Base-by-base conservation (phyloP, 2,888 invertebrate species). In the Ectobius pallidus region DNA sequence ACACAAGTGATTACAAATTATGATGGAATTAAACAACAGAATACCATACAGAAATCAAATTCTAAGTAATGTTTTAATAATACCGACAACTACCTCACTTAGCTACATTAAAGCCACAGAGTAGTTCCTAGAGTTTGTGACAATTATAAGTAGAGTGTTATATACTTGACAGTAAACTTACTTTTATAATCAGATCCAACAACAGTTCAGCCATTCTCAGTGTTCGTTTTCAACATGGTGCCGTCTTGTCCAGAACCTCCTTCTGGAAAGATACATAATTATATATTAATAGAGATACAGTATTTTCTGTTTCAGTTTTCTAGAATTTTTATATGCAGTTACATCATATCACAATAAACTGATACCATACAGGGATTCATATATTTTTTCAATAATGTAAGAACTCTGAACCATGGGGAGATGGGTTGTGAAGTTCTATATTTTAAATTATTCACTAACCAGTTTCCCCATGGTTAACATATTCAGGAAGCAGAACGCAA, bases 321-420 rank as follows among this genome's bases (percentile, higher is more conserved):
- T 70, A 70, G 70, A 70, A 70, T 63, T 63, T 71, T 71, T 71
- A 71, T 71, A 71, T 65, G 34, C 65, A 65, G 49, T 71, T 71
- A 65, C 63, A 63, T 62, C 71, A 71, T 71, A 71, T 71, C 71
- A 71, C 34, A 20, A 32, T 39, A 44, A 34, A 65, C 39, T 46
- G 39, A 71, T 65, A 65, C 25, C 63, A 49, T 62, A 71, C 71
- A 65, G 65, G 61, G 71, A 71, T 71, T 62, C 7, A 65, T 63
- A 63, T 63, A 63, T 63, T 71, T 71, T 70, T 71, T 71, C 63
- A 71, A 34, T 30, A 63, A 65, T 52, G 9, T 65, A 52, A 65
- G 9, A 44, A 27, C 27, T 65, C n/a, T 18, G 25, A 6, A n/a
- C n/a, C 6, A 14, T 44, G 27, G 46, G 22, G 9, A 27, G 44